Percentiles rank a stretch among this genome's conserved stretches.
phyloP scores from a whole-genome alignment of 2,888 invertebrate species.

The Orchesellides sinensis region DNA sequence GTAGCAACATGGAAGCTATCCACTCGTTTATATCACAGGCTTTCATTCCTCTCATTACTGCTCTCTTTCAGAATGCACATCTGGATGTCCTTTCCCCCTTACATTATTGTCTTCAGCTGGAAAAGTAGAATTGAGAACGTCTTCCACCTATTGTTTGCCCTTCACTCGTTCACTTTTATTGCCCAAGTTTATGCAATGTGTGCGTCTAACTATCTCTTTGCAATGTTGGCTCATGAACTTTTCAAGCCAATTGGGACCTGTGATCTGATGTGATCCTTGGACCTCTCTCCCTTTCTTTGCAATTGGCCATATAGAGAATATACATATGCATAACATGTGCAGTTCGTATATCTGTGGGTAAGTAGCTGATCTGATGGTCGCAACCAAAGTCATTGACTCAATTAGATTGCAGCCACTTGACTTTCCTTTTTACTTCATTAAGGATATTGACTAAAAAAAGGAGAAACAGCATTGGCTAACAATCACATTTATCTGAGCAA shows the following conservation, averaged over 20 bases:
- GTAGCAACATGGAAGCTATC: neutral
- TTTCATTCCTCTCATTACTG: neutral
- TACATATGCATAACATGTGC: too few relatives aligned
- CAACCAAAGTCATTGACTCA: constrained; percentile 30
- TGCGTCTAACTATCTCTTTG: neutral
- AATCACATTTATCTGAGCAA: too few relatives aligned
- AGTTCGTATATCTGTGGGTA: neutral
- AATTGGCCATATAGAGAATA: neutral
- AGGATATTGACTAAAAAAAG: too few relatives aligned
- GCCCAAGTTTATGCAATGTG: constrained; percentile 23
- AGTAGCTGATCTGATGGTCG: neutral
- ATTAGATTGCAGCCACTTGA: constrained; percentile 40
- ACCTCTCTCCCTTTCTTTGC: neutral
- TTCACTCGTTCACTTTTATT: constrained; percentile 42
- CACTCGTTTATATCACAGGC: neutral
- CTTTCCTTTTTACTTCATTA: constrained; percentile 12
- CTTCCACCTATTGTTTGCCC: neutral
- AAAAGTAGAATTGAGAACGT: neutral
- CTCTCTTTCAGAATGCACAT: neutral
- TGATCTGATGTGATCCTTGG: too few relatives aligned
- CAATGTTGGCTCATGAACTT: constrained; percentile 26
- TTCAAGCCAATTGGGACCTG: constrained; percentile 27
- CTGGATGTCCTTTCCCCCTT: neutral
- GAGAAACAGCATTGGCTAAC: too few relatives aligned
- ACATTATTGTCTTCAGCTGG: neutral